Percentiles rank a stretch among this genome's conserved stretches.
Conservation (phyloP, 2,113 vertebrate genomes). For the Forbesichthys agassizii region DNA sequence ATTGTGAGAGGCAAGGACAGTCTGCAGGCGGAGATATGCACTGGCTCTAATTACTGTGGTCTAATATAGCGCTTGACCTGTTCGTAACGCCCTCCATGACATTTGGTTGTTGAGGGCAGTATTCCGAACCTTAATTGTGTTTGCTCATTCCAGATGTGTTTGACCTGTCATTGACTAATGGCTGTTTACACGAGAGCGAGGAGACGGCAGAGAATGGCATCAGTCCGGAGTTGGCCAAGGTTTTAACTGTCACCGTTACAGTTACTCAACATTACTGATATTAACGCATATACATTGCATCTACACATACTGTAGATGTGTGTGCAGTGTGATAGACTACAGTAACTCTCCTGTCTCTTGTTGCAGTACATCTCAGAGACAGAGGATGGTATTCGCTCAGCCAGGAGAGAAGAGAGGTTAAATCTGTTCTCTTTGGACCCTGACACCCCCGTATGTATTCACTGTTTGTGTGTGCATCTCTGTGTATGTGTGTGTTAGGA, state of each 20-base stretch:
- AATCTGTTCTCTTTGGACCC: slow-evolving; percentile 96
- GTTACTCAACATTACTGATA: too few relatives aligned
- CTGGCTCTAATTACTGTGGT: slow-evolving; percentile 11
- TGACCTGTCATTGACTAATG: slow-evolving; percentile 76
- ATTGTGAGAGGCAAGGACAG: slow-evolving; percentile 33
- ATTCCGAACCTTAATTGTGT: slow-evolving; percentile 21
- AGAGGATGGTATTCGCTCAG: slow-evolving; percentile 86
- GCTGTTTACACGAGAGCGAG: slow-evolving; percentile 80
- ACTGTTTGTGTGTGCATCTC: not conserved
- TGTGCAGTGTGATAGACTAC: not conserved
- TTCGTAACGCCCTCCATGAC: slow-evolving; percentile 4
- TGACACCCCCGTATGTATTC: slow-evolving; percentile 85
- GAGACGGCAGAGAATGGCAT: slow-evolving; percentile 85
- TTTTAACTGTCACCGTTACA: slow-evolving; percentile 50
- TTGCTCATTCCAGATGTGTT: slow-evolving; percentile 75
- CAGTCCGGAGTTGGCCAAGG: slow-evolving; percentile 92
- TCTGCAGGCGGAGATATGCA: slow-evolving; percentile 33
- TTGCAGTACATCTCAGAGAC: slow-evolving; percentile 92
- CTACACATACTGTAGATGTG: not conserved
- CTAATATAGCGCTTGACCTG: slow-evolving; percentile 22
- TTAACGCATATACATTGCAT: not conserved
- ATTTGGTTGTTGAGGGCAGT: slow-evolving; percentile 6
- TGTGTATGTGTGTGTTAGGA: not conserved
- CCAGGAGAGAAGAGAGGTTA: slow-evolving; percentile 84
- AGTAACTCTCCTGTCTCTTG: not conserved